Base-by-base conservation (phyloP, 1,140 invertebrate species). In the Chlorops oryzae region DNA sequence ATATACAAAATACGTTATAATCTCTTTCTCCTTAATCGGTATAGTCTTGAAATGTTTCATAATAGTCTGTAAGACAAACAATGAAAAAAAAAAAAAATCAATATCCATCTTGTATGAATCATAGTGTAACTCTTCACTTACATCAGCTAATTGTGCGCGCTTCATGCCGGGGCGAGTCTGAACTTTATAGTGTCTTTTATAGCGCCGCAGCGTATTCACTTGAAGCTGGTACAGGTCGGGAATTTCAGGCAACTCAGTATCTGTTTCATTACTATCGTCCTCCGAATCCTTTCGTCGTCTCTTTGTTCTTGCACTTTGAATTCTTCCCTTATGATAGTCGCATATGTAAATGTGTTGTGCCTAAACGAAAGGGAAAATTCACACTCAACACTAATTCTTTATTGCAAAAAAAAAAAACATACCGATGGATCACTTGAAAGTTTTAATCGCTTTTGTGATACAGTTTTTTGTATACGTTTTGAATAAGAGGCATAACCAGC, bases 401-500 rank as follows among this genome's bases (percentile, higher is more conserved):
- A 47, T 44, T 20, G 22, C 13, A 28, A 28, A 25, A 25, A 15
- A 9, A 15, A 24, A 6, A n/a, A 32, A 75, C 77, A 74, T 75
- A 91, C 89, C 70, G 82, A 81, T 59, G 80, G 81, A 77, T 96
- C 93, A 53, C 92, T 83, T 70, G 84, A 87, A 12, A 97, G 81
- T 70, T 92, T 92, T 1, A 97, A 81, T 63, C 90, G 85, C 57
- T 90, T 81, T 63, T 96, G 91, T 43, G 88, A 85, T n/a, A 96
- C 92, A 50, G 88, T 96, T 73, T 95, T 96, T 73, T 96, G 92
- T 61, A 98, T 93, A 56, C 92, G 81, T 72, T 97, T 97, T 73
- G 90, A 95, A 74, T 96, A 98, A 34, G 90, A 91, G 51, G 94
- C 95, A 78, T 97, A 96, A 42, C 94, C 93, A 57, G 94, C 92